A percentile compares a stretch with the other conserved stretches of the same genome.
Conservation (phyloP, 2,888 invertebrate genomes). For the Plagiodera versicolora region DNA sequence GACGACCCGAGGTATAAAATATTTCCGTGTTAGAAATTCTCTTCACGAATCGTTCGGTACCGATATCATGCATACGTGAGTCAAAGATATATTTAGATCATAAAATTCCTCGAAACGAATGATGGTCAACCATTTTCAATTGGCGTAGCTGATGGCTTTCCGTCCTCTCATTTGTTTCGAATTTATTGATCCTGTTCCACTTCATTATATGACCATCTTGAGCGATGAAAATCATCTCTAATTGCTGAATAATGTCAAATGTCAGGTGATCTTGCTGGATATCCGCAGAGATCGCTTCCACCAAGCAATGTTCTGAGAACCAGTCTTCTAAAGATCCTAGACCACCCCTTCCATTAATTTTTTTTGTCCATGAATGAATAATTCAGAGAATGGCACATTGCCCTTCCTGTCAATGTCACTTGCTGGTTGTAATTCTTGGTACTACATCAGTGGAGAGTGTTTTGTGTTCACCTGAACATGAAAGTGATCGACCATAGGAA, state of each 20-base stretch:
- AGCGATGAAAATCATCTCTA: background rate
- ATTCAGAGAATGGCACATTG: no score
- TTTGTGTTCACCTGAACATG: no score
- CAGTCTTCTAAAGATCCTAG: no score
- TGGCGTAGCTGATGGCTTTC: background rate
- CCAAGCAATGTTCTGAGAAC: no score
- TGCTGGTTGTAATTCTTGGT: no score
- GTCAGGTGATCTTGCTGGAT: no score
- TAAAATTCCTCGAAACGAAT: conserved; percentile 34
- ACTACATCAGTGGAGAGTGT: no score
- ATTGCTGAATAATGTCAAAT: background rate
- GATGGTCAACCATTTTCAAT: conserved; percentile 26
- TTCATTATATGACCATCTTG: background rate
- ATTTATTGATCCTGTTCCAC: conserved; percentile 1
- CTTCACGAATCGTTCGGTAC: conserved; percentile 43
- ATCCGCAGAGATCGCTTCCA: no score
- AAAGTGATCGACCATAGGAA: no score
- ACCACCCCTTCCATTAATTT: no score
- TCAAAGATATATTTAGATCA: conserved; percentile 44
- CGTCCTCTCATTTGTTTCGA: conserved; percentile 28
- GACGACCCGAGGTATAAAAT: conserved; percentile 38
- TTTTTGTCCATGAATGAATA: no score
- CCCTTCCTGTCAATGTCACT: no score
- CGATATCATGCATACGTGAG: conserved; percentile 42
- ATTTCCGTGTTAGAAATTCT: conserved; percentile 34